phyloP scores from a whole-genome alignment of 2,113 vertebrate genomes.

The Xyrauchen texanus region DNA sequence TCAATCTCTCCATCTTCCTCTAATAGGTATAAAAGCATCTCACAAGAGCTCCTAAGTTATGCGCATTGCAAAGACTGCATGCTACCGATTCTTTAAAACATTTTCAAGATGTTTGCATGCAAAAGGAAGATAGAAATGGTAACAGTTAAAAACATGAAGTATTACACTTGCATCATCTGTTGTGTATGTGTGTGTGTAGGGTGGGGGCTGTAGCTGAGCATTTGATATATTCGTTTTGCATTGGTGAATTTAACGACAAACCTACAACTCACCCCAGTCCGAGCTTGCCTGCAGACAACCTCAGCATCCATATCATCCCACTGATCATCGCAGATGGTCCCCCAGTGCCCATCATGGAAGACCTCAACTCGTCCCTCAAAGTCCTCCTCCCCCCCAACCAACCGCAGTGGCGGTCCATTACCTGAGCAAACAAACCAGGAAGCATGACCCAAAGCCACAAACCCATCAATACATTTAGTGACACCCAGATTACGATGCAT shows the following conservation, averaged over 20 bases:
- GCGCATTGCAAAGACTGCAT: not conserved
- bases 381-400: slow-evolving; percentile 84
- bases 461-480: not conserved
- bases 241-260: too few species aligned
- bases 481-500: too few species aligned
- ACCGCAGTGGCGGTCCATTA: slow-evolving; percentile 78
- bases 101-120: not conserved
- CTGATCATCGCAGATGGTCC: slow-evolving; percentile 88
- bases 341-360: slow-evolving; percentile 84
- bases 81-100: too few species aligned
- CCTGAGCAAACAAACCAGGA: slow-evolving; percentile 64
- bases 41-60: not conserved
- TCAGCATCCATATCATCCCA: slow-evolving; percentile 89
- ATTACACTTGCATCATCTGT: not conserved
- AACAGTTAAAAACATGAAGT: not conserved
- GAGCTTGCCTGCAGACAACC: slow-evolving; percentile 89
- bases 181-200: not conserved
- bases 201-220: not conserved
- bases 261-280: slow-evolving; percentile 77
- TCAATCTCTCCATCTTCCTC: slow-evolving; percentile 34
- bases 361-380: slow-evolving; percentile 90
- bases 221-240: slow-evolving; percentile 1
- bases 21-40: slow-evolving; percentile 27
- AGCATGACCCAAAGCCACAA: slow-evolving; percentile 11
- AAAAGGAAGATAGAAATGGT: slow-evolving; percentile 10